Base-by-base conservation (phyloP, 2,797 vertebrate genomes). In the Pampus argenteus region DNA sequence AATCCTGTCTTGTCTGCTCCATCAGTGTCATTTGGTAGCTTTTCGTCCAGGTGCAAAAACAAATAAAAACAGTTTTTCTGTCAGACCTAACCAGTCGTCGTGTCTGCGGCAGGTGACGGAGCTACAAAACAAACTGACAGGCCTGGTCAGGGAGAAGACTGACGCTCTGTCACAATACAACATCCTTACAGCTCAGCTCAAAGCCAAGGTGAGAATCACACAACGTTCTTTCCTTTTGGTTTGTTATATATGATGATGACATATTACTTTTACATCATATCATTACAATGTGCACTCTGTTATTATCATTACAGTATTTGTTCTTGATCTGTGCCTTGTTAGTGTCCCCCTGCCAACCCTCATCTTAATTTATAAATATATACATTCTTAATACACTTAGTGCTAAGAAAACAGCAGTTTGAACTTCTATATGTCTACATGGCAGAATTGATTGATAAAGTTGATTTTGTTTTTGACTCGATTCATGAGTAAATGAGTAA, bases 161-260 rank as follows among this genome's bases (percentile, higher is more conserved):
- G 44, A 71, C 0, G 29, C 42, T 56, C 67, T 79, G 81, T 88
- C 74, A 51, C 81, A 92, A 66, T 78, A 91, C 73, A 58, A 66
- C 59, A 10, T 67, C 38, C 90, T 95, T 23, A 84, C 84, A 76
- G 88, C 91, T 69, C 89, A 93, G 75, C 92, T 97, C 1, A 62
- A 65, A 85, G 87, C 88, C 58, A 90, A 96, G 94, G 96, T 96
- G 86, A 25, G 54, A 52, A 31, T 44, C 2, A 4, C 45, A 54
- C 9, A 45, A n/a, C 34, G 5, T 40, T 40, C 4, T 34, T 9
- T 28, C 1, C 61, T 23, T 38, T 20, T 17, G 0, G 14, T 52
- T 57, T 66, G 9, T 20, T 18, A 18, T 23, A n/a, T n/a, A n/a
- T n/a, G n/a, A n/a, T n/a, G n/a, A n/a, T n/a, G n/a, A n/a, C n/a